Evolutionary conservation across 2,797 vertebrate species (phyloP).

Genomic region (Brotula barbata): DNA sequence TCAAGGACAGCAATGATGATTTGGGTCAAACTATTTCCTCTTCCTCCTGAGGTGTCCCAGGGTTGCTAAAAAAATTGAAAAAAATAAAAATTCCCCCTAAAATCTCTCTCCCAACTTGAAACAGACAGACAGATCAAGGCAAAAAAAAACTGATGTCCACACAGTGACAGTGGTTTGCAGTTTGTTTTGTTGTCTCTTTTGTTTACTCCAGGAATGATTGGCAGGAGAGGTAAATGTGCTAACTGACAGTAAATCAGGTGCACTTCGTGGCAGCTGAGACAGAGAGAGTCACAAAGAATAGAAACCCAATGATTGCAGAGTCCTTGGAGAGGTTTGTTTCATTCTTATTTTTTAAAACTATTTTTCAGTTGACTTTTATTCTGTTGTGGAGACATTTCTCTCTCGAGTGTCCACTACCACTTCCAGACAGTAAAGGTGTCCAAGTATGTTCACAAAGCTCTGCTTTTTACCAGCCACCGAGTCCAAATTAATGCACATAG

Average conservation of each 20-base stretch:
- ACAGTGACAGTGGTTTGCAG: too few species aligned
- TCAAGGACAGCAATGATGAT: slow-evolving; percentile 67
- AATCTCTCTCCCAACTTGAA: slow-evolving; percentile 27
- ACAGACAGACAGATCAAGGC: slow-evolving; percentile 15
- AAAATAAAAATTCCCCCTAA: slow-evolving; percentile 30
- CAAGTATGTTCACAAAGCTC: too few species aligned
- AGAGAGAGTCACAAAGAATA: neutral
- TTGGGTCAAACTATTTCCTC: slow-evolving; percentile 70
- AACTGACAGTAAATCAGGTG: neutral
- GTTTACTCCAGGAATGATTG: neutral
- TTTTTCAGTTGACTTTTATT: too few species aligned
- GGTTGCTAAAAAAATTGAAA: slow-evolving; percentile 39
- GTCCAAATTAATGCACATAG: too few species aligned
- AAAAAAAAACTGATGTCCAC: too few species aligned
- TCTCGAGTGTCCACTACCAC: too few species aligned
- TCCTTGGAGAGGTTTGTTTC: slow-evolving; percentile 19
- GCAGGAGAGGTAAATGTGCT: slow-evolving; percentile 4
- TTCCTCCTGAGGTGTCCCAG: slow-evolving; percentile 57
- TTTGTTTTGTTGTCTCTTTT: neutral
- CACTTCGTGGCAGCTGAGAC: neutral
- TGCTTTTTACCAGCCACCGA: too few species aligned
- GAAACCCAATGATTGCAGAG: neutral
- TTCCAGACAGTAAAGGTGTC: too few species aligned
- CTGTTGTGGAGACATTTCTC: neutral
- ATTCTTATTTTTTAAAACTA: too few species aligned